These are phyloP conservation scores for Pristionchus arcanus DNA, from an alignment of 2,888 invertebrate species.

Conservation along the genomic window DNA sequence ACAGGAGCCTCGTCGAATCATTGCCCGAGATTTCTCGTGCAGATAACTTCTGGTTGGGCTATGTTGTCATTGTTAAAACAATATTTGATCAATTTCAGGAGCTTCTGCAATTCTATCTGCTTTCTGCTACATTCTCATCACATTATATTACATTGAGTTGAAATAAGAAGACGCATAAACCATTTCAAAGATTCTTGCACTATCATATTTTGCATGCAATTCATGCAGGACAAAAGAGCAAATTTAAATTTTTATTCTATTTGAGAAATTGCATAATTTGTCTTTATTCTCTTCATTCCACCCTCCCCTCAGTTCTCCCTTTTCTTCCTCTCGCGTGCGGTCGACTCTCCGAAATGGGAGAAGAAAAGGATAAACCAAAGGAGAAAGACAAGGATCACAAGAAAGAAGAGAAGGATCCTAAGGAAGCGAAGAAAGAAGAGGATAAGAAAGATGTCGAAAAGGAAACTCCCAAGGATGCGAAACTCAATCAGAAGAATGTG, in stretches of 20 bases:
- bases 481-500: neutral
- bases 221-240: neutral
- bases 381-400: neutral
- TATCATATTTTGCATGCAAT: neutral
- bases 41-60: neutral
- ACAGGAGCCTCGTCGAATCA: neutral
- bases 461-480: neutral
- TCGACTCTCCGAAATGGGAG: slow-evolving; percentile 2
- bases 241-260: neutral
- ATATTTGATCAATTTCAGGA: neutral
- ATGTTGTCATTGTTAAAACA: neutral
- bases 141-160: no score
- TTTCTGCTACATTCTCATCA: neutral
- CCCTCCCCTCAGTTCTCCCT: neutral
- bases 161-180: no score
- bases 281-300: neutral
- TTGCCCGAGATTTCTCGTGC: neutral
- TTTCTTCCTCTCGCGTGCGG: neutral
- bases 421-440: neutral
- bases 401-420: neutral
- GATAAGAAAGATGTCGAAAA: neutral
- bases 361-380: neutral
- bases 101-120: neutral
- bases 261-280: neutral
- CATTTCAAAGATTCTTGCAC: no score